A percentile compares a stretch with the other conserved stretches of the same genome.
Evolutionary conservation across 2,888 invertebrate genomes (phyloP).

Genomic region (Plebejus anna): DNA sequence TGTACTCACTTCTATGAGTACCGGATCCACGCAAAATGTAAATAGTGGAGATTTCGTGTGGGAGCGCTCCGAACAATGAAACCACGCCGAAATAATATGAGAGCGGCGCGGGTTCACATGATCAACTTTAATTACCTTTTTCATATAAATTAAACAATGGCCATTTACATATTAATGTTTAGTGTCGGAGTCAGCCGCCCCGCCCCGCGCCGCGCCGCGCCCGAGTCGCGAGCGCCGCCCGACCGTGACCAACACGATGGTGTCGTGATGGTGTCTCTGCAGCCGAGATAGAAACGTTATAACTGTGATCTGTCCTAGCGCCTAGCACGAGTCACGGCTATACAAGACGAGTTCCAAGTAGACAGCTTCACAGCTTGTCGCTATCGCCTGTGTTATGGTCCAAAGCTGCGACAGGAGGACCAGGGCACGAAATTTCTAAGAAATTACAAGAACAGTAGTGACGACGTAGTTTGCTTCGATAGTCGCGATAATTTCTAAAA

Average conservation of each 20-base stretch:
- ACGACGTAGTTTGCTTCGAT: not conserved
- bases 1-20: not conserved
- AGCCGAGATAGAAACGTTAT: not conserved
- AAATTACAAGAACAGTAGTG: not conserved
- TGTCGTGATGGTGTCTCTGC: not conserved
- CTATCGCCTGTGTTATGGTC: not conserved
- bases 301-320: not conserved
- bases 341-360: not conserved
- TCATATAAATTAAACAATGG: slow-evolving; percentile 4
- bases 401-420: not conserved
- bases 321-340: too few relatives aligned
- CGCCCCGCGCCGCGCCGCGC: not conserved
- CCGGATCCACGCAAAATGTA: not conserved
- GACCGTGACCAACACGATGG: not conserved
- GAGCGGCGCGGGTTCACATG: not conserved
- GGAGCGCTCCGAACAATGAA: not conserved
- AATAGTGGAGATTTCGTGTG: not conserved
- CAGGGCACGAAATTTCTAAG: not conserved
- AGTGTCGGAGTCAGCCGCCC: not conserved
- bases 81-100: not conserved
- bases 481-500: not conserved
- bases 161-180: not conserved
- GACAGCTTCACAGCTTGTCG: not conserved
- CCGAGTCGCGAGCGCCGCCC: not conserved
- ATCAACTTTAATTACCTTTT: not conserved